phyloP scores from a whole-genome alignment of 2,797 vertebrate genomes.

The Carapus acus region DNA sequence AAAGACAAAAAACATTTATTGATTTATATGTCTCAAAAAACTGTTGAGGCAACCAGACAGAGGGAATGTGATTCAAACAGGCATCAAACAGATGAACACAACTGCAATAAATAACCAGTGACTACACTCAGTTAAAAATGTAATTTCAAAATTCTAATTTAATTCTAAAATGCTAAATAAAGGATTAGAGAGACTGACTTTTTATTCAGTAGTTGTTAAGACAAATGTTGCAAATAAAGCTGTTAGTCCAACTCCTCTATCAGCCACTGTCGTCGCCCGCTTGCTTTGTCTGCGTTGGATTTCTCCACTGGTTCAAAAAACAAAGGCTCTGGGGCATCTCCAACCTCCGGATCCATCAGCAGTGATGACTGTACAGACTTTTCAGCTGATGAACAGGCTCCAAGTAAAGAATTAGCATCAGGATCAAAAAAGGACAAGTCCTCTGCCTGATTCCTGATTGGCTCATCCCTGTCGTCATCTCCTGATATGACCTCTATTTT shows the following conservation, averaged over 20 bases:
- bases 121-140: not conserved
- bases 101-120: not conserved
- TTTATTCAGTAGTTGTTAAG: no score
- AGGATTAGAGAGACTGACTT: no score
- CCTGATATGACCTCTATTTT: constrained; percentile 77
- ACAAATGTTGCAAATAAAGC: not conserved
- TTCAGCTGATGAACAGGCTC: constrained; percentile 5
- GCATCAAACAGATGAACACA: not conserved
- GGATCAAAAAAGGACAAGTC: no score
- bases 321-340: not conserved
- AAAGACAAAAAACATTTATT: not conserved
- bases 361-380: constrained; percentile 11
- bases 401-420: constrained; percentile 11
- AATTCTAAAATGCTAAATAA: no score
- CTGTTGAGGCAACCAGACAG: not conserved
- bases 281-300: constrained; percentile 4
- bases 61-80: not conserved
- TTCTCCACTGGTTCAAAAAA: constrained; percentile 7
- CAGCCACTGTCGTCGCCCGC: constrained; percentile 36
- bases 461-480: constrained; percentile 47
- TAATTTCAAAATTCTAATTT: not conserved
- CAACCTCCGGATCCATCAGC: constrained; percentile 31
- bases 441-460: no score
- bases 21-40: constrained; percentile 9
- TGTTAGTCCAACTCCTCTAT: constrained; percentile 72